Evolutionary conservation across 2,888 invertebrate genomes (phyloP).

Genomic region (Hipparchia sbordonii): DNA sequence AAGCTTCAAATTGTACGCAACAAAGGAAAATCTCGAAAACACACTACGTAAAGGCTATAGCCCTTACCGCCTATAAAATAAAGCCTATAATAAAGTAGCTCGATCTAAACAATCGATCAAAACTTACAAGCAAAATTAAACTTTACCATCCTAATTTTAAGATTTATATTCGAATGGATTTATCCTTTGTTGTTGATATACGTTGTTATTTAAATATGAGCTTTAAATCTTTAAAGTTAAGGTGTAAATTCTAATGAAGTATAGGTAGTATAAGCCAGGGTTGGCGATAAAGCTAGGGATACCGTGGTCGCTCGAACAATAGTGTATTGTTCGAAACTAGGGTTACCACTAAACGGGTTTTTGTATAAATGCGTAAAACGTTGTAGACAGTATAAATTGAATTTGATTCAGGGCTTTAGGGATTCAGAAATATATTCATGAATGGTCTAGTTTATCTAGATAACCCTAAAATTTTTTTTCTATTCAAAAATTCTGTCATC

Average conservation of each 20-base stretch:
- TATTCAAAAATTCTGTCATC: not conserved
- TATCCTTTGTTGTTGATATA: not conserved
- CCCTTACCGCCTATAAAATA: constrained; percentile 27
- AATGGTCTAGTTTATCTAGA: not conserved
- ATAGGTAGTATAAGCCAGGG: constrained; percentile 37
- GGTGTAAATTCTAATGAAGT: constrained; percentile 19
- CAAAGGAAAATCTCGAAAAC: constrained; percentile 26
- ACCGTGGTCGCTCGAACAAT: constrained; percentile 41
- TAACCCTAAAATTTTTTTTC: not conserved
- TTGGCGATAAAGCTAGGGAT: constrained; percentile 40
- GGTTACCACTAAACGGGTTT: constrained; percentile 30
- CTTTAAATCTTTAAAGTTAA: constrained; percentile 10
- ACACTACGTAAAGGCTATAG: constrained; percentile 29
- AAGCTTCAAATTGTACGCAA: constrained; percentile 22
- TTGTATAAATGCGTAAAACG: constrained; percentile 18
- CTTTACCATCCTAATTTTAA: not conserved
- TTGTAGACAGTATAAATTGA: not conserved
- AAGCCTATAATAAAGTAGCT: constrained; percentile 29
- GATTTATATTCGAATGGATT: not conserved
- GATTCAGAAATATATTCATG: not conserved
- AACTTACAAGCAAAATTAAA: not conserved
- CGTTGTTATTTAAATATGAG: constrained; percentile 18
- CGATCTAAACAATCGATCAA: constrained; percentile 21
- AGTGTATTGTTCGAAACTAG: constrained; percentile 42
- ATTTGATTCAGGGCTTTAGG: constrained; percentile 16